Percentiles rank a stretch among this genome's conserved stretches.
Evolutionary conservation across 2,888 invertebrate genomes (phyloP).

Genomic region (Argyra leucocephala): DNA sequence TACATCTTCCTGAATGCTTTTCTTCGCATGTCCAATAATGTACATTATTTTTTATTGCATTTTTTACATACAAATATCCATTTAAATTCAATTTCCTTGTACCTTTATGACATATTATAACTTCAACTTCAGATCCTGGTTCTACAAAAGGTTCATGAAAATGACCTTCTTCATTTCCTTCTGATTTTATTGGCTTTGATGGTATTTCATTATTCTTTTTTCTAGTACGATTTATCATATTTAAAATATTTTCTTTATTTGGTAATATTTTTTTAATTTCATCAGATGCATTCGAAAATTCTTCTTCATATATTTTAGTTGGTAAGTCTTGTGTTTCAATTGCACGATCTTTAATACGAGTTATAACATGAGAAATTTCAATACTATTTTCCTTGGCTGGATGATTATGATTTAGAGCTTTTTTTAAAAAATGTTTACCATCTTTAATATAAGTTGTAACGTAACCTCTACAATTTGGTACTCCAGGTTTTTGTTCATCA

Average conservation of each 20-base stretch:
- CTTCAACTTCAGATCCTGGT: constrained; percentile 10
- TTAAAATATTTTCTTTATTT: background rate
- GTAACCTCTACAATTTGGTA: constrained; percentile 3
- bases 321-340: background rate
- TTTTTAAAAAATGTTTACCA: constrained; percentile 8
- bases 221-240: constrained; percentile 1
- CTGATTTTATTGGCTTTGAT: background rate
- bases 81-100: constrained; percentile 11
- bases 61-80: constrained; percentile 11
- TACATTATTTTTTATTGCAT: constrained; percentile 8
- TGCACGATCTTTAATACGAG: background rate
- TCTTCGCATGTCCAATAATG: constrained; percentile 10
- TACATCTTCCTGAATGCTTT: constrained; percentile 8
- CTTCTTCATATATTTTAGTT: constrained; percentile 4
- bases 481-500: constrained; percentile 5
- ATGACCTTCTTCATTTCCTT: background rate
- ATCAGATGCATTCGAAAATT: background rate
- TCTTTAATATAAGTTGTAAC: background rate
- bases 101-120: constrained; percentile 10
- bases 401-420: constrained; percentile 10
- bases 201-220: background rate
- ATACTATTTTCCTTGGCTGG: background rate
- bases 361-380: background rate
- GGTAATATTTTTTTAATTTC: constrained; percentile 7
- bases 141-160: constrained; percentile 11